phyloP scores from a whole-genome alignment of 2,113 vertebrate genomes.

The Pavo muticus region DNA sequence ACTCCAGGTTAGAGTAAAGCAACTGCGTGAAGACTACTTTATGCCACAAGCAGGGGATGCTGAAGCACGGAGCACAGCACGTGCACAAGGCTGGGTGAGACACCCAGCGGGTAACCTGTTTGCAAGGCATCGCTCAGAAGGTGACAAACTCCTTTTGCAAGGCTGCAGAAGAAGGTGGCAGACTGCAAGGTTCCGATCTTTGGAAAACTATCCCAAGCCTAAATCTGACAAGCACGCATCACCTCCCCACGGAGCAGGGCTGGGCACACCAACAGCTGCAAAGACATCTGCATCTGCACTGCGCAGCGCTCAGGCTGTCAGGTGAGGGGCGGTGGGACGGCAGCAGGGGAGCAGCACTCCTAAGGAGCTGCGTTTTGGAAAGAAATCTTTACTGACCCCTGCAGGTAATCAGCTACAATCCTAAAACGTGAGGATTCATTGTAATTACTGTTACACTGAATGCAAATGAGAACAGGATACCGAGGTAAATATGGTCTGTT shows the following conservation, averaged over 20 bases:
- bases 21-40: not conserved
- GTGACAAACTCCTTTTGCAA: not conserved
- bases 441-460: not conserved
- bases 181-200: not conserved
- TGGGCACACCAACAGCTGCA: not conserved
- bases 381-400: not conserved
- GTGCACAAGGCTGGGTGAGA: not conserved
- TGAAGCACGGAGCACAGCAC: accelerated
- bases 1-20: not conserved
- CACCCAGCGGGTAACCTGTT: not conserved
- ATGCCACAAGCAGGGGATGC: not conserved
- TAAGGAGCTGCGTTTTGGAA: not conserved
- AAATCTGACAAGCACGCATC: not conserved
- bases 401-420: not conserved
- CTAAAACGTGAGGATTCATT: not conserved
- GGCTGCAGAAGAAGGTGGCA: not conserved
- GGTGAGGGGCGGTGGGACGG: not conserved
- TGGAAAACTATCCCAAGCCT: not conserved
- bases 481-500: not conserved
- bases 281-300: accelerated
- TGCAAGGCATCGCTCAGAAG: not conserved
- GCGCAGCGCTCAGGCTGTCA: not conserved
- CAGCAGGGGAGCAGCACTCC: not conserved
- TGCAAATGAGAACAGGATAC: not conserved
- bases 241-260: accelerated